phyloP scores from a whole-genome alignment of 2,797 vertebrate species.

The Catharus ustulatus region DNA sequence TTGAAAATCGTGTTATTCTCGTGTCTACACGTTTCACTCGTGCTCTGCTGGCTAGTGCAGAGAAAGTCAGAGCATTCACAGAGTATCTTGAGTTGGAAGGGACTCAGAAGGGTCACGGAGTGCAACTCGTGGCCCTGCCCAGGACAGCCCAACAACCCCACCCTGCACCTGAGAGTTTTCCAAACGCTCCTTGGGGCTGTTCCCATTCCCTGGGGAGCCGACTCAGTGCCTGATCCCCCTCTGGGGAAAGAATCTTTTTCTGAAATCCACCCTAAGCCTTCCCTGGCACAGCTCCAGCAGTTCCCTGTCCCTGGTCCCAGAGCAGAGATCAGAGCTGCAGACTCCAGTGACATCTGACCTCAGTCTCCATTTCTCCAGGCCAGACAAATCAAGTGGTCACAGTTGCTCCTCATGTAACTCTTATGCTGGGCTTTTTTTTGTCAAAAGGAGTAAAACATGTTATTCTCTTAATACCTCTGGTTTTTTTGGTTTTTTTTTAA shows the following conservation, averaged over 20 bases:
- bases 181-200: accelerated
- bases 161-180: accelerated
- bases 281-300: not conserved
- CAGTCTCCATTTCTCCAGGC: not conserved
- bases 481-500: too few species aligned
- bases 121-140: not conserved
- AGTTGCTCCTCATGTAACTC: not conserved
- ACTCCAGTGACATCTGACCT: not conserved
- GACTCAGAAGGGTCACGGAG: accelerated
- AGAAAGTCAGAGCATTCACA: not conserved
- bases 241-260: not conserved
- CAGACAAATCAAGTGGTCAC: not conserved
- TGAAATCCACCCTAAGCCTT: accelerated
- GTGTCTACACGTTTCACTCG: accelerated
- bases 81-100: not conserved
- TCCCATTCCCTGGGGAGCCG: too few species aligned
- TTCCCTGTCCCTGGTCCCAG: not conserved
- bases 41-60: not conserved
- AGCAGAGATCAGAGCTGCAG: not conserved
- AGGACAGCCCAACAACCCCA: accelerated
- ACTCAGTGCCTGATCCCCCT: not conserved
- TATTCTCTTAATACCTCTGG: not conserved
- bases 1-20: accelerated
- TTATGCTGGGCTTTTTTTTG: not conserved
- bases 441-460: not conserved